Percentiles rank a stretch among this genome's conserved stretches.
Conservation (phyloP, 2,113 vertebrate species). For the Todiramphus saurophagus region DNA sequence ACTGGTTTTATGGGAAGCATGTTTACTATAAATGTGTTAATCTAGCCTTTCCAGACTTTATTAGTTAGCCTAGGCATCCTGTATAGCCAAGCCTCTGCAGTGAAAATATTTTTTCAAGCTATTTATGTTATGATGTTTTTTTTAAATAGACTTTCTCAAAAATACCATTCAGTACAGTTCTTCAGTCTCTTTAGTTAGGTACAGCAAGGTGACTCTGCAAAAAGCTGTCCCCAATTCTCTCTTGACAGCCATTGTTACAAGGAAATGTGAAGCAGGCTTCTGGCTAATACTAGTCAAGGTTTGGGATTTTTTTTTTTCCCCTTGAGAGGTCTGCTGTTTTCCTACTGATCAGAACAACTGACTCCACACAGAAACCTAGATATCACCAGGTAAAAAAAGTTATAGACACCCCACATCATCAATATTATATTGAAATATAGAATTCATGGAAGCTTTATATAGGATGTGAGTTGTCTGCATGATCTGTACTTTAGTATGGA, state of each 20-base stretch:
- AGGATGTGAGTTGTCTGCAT: accelerated
- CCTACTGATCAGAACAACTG: not conserved
- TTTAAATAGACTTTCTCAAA: not conserved
- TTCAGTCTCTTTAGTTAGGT: not conserved
- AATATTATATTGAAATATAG: not conserved
- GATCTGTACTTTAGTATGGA: not conserved
- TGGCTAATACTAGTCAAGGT: not conserved
- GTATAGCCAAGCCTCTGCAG: not conserved
- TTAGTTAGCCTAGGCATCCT: not conserved
- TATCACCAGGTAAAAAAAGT: not conserved
- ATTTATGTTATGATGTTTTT: not conserved
- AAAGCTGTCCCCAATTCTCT: not conserved
- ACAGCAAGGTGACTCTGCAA: not conserved
- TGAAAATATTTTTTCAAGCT: not conserved
- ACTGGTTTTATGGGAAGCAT: not conserved
- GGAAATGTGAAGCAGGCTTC: not conserved
- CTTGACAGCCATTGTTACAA: not conserved
- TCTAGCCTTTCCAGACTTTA: not conserved
- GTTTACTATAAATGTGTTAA: not conserved
- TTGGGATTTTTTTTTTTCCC: not conserved
- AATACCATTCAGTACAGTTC: not conserved
- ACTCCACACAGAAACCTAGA: not conserved
- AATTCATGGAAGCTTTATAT: not conserved
- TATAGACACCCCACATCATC: too few relatives aligned
- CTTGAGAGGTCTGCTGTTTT: not conserved